phyloP scores from a whole-genome alignment of 2,797 vertebrate species.

The Melanotaenia boesemani region DNA sequence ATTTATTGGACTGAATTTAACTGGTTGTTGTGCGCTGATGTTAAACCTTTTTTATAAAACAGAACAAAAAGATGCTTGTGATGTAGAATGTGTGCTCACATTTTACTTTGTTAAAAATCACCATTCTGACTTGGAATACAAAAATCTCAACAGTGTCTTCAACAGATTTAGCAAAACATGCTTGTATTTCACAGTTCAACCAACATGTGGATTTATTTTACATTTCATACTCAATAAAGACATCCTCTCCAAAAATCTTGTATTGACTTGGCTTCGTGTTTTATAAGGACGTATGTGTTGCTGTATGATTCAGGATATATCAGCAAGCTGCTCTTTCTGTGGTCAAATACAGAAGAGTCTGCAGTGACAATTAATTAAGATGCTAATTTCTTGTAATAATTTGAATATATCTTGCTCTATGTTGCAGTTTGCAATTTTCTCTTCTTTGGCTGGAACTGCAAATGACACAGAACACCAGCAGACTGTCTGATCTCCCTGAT shows the following conservation, averaged over 20 bases:
- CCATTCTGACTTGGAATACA: background rate
- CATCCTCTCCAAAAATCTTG: background rate
- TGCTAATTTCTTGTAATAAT: background rate
- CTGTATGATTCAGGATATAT: background rate
- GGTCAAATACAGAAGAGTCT: background rate
- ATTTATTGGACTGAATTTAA: background rate
- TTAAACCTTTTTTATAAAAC: too few relatives aligned
- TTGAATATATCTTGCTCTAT: background rate
- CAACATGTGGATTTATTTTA: too few relatives aligned
- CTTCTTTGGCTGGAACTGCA: slow-evolving; percentile 3
- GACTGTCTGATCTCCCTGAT: slow-evolving; percentile 38
- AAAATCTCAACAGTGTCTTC: background rate
- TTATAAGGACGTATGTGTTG: background rate
- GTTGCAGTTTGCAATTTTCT: background rate
- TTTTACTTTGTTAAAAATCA: background rate
- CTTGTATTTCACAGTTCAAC: too few relatives aligned
- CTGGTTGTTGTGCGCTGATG: too few relatives aligned
- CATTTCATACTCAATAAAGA: too few relatives aligned
- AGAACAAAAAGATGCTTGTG: background rate
- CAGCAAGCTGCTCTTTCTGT: background rate
- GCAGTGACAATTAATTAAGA: background rate
- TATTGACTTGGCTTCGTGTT: background rate
- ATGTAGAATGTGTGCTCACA: background rate
- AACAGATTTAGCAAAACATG: too few relatives aligned
- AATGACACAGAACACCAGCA: slow-evolving; percentile 25